A percentile compares a stretch with the other conserved stretches of the same genome.
These are phyloP conservation scores for Drosophila aldrichi DNA, from an alignment of 2,888 invertebrate species.

Conservation along the genomic window DNA sequence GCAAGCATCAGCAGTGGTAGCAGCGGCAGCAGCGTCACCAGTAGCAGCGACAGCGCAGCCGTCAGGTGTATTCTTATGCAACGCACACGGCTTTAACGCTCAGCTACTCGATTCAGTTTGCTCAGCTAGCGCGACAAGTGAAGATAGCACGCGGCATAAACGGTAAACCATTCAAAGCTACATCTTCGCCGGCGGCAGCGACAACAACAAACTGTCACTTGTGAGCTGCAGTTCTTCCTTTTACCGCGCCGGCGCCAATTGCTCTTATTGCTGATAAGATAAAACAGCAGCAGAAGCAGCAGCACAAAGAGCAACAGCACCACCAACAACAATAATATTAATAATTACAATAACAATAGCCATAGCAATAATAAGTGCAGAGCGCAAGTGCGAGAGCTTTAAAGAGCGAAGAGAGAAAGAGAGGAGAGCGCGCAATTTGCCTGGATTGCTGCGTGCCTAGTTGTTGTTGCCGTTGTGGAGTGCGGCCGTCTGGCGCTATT, in stretches of 20 bases:
- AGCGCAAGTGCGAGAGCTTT: constrained; percentile 41
- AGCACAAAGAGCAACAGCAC: not conserved
- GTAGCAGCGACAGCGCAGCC: constrained; percentile 21
- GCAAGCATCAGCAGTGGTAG: constrained; percentile 48
- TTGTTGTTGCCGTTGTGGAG: constrained; percentile 26
- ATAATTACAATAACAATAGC: constrained; percentile 11
- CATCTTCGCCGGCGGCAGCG: constrained; percentile 9
- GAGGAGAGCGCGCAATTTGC: constrained; percentile 38
- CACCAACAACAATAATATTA: constrained; percentile 10
- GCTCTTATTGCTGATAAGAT: constrained; percentile 56
- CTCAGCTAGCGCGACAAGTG: constrained; percentile 67
- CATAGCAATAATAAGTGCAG: constrained; percentile 10
- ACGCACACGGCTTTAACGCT: constrained; percentile 51
- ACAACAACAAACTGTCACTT: constrained; percentile 25
- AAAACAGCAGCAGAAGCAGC: constrained; percentile 40
- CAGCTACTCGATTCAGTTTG: constrained; percentile 66
- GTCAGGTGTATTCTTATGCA: constrained; percentile 71
- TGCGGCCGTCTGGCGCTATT: constrained; percentile 59
- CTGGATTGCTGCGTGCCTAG: constrained; percentile 34
- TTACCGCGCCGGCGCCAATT: constrained; percentile 48
- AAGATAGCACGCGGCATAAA: constrained; percentile 63
- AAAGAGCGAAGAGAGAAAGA: constrained; percentile 10
- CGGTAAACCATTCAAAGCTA: constrained; percentile 30
- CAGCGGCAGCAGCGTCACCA: constrained; percentile 20
- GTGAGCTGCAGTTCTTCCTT: constrained; percentile 43